A percentile compares a stretch with the other conserved stretches of the same genome.
Conservation (phyloP, 1,140 invertebrate species). For the Neoseiulus cucumeris region DNA sequence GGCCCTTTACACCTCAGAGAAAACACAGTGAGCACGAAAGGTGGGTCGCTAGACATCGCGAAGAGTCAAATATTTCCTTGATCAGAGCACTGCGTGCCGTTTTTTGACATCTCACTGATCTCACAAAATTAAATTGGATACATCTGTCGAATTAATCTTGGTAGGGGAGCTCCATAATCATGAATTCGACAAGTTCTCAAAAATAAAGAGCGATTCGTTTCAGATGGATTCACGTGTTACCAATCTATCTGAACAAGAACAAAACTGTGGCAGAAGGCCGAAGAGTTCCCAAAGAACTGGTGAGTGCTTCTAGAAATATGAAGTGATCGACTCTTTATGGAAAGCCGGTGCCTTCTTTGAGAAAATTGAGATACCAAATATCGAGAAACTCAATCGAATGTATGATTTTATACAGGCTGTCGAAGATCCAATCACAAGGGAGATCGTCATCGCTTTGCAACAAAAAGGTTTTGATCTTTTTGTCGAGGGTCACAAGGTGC, state of each 20-base stretch:
- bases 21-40: conserved; percentile 8
- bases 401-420: conserved; percentile 38
- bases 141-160: too few species aligned
- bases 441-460: conserved; percentile 77
- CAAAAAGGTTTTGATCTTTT: conserved; percentile 40
- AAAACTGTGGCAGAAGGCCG: conserved; percentile 71
- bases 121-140: too few species aligned
- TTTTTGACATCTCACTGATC: too few species aligned
- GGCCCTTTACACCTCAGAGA: neutral
- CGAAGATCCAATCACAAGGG: conserved; percentile 77
- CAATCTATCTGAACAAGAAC: conserved; percentile 83
- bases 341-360: too few species aligned
- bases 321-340: too few species aligned
- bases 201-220: too few species aligned
- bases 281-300: conserved; percentile 52
- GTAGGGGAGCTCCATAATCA: too few species aligned
- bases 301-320: conserved; percentile 18
- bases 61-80: too few species aligned
- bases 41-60: neutral
- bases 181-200: too few species aligned
- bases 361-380: too few species aligned
- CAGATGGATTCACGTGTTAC: conserved; percentile 93
- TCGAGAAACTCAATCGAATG: too few species aligned
- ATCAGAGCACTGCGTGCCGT: too few species aligned
- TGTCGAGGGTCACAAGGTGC: conserved; percentile 51